phyloP scores from a whole-genome alignment of 2,888 invertebrate genomes.

The Pollenia labialis region DNA sequence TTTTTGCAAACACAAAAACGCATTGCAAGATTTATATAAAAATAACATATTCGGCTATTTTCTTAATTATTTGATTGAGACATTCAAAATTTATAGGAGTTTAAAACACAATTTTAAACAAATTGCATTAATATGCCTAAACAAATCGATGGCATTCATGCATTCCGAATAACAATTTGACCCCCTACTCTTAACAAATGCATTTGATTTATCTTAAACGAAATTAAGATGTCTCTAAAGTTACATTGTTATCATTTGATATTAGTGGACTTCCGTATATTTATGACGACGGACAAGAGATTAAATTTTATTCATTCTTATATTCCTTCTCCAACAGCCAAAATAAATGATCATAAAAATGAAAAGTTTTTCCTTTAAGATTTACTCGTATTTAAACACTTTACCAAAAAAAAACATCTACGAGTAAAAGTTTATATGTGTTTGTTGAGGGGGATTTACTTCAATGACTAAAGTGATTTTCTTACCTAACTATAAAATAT shows the following conservation, averaged over 20 bases:
- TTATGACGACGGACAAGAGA: neutral
- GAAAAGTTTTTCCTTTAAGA: slow-evolving; percentile 63
- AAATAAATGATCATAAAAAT: slow-evolving; percentile 61
- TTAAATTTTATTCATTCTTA: neutral
- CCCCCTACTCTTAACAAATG: neutral
- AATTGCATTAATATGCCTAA: too few species aligned
- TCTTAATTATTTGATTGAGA: too few species aligned
- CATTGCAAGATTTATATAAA: too few species aligned
- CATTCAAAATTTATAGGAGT: too few species aligned
- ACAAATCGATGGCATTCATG: too few species aligned
- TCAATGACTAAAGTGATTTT: slow-evolving; percentile 65
- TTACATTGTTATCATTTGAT: slow-evolving; percentile 73
- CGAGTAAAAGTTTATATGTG: slow-evolving; percentile 54
- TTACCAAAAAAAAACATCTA: slow-evolving; percentile 62
- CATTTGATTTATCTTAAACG: slow-evolving; percentile 80
- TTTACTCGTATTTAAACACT: slow-evolving; percentile 64
- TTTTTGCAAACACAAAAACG: too few species aligned
- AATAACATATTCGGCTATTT: too few species aligned
- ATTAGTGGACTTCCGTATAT: slow-evolving; percentile 41
- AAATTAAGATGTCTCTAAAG: slow-evolving; percentile 83
- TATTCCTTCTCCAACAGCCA: neutral
- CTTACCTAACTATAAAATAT: slow-evolving; percentile 12
- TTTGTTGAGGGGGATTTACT: slow-evolving; percentile 49
- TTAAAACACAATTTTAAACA: too few species aligned
- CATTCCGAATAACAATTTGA: too few species aligned